These are phyloP conservation scores for Synergus itoensis DNA, from an alignment of 2,888 invertebrate genomes.

Conservation along the genomic window DNA sequence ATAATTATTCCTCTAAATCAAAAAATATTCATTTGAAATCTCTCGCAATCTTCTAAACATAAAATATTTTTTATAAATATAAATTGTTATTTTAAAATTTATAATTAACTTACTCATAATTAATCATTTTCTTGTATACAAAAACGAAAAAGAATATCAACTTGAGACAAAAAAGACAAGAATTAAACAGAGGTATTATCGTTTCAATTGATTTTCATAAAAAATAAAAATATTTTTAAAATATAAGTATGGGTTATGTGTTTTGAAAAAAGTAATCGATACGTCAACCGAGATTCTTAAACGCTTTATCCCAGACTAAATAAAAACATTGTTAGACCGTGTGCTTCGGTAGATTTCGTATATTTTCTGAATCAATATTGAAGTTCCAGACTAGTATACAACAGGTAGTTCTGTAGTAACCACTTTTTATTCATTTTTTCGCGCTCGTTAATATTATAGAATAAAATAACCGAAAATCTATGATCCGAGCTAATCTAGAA, in stretches of 20 bases:
- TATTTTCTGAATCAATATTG: slow-evolving; percentile 75
- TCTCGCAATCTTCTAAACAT: no score
- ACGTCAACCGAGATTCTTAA: slow-evolving; percentile 55
- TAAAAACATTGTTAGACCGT: slow-evolving; percentile 71
- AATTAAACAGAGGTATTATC: no score
- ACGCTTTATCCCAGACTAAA: slow-evolving; percentile 72
- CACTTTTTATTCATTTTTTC: not conserved
- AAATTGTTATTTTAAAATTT: no score
- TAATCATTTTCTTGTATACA: no score
- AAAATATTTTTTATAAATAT: no score
- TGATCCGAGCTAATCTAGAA: not conserved
- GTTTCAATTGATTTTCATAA: not conserved
- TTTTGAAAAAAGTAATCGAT: slow-evolving; percentile 46
- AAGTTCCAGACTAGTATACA: slow-evolving; percentile 65
- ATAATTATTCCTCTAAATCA: no score
- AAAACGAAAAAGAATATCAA: no score
- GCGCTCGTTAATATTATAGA: not conserved
- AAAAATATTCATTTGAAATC: no score
- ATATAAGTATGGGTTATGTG: slow-evolving; percentile 31
- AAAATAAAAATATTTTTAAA: not conserved
- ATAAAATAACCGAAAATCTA: not conserved
- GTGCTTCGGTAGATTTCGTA: slow-evolving; percentile 60
- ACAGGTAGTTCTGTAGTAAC: slow-evolving; percentile 64
- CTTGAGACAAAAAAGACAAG: no score
- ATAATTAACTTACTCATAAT: no score